phyloP scores from a whole-genome alignment of 1,140 invertebrate species.

The Hormaphis cornu region DNA sequence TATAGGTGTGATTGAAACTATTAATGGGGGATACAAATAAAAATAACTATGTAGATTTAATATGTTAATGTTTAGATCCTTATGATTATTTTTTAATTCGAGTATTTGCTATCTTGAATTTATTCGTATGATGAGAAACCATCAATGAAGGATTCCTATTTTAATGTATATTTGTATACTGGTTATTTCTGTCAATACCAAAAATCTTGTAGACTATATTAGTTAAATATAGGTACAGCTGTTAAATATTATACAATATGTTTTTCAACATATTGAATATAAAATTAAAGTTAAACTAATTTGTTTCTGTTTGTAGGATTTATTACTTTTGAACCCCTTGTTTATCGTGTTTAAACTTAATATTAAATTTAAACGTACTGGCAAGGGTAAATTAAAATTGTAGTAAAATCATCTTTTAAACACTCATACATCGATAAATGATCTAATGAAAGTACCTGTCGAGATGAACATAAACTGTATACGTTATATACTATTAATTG shows the following conservation, averaged over 20 bases:
- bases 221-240: no score
- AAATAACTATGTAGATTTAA: no score
- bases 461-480: not conserved
- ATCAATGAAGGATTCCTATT: not conserved
- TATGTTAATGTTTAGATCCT: not conserved
- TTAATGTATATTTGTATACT: not conserved
- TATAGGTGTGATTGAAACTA: no score
- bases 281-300: not conserved
- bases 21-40: not conserved
- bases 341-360: not conserved
- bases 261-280: not conserved
- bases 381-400: not conserved
- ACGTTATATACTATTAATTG: no score
- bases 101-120: constrained; percentile 20
- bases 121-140: not conserved
- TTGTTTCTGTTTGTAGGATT: not conserved
- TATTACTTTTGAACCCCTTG: not conserved
- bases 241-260: no score
- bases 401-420: not conserved
- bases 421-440: not conserved
- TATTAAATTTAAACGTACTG: not conserved
- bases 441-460: not conserved
- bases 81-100: constrained; percentile 18
- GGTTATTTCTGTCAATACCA: no score
- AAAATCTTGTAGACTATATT: no score